phyloP scores from a whole-genome alignment of 1,140 invertebrate species.

The Aphaenogaster ashmeadi region DNA sequence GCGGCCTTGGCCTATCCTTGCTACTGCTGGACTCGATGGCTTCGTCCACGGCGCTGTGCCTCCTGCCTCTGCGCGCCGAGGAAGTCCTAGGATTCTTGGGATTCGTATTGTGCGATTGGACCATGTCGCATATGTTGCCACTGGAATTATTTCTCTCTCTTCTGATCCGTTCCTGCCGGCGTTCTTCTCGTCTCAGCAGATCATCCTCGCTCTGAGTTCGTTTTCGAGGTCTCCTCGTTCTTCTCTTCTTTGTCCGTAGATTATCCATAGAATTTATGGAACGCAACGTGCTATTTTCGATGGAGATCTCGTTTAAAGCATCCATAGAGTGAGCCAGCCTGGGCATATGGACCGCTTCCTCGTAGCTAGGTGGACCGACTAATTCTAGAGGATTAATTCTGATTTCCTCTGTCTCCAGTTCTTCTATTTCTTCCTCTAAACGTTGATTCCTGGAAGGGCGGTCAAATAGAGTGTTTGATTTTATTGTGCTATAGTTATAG shows the following conservation, averaged over 20 bases:
- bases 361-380: conserved; percentile 90
- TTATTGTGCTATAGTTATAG: neutral
- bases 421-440: conserved; percentile 84
- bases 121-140: conserved; percentile 30
- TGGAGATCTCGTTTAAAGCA: conserved; percentile 73
- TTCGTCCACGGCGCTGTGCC: conserved; percentile 62
- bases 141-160: conserved; percentile 63
- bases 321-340: conserved; percentile 85
- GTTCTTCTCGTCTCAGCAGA: conserved; percentile 79
- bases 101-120: neutral
- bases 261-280: conserved; percentile 81
- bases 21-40: conserved; percentile 63
- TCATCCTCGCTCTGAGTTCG: conserved; percentile 83
- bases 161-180: conserved; percentile 73
- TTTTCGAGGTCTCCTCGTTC: conserved; percentile 77
- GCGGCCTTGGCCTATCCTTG: conserved; percentile 72
- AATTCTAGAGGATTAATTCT: conserved; percentile 89
- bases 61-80: conserved; percentile 6
- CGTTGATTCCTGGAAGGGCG: conserved; percentile 83
- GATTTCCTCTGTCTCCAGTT: conserved; percentile 82
- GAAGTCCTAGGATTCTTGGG: conserved; percentile 44
- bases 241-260: conserved; percentile 79
- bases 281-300: conserved; percentile 60
- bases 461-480: neutral
- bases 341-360: conserved; percentile 91